phyloP scores from a whole-genome alignment of 2,113 vertebrate genomes.

The Mus pahari region DNA sequence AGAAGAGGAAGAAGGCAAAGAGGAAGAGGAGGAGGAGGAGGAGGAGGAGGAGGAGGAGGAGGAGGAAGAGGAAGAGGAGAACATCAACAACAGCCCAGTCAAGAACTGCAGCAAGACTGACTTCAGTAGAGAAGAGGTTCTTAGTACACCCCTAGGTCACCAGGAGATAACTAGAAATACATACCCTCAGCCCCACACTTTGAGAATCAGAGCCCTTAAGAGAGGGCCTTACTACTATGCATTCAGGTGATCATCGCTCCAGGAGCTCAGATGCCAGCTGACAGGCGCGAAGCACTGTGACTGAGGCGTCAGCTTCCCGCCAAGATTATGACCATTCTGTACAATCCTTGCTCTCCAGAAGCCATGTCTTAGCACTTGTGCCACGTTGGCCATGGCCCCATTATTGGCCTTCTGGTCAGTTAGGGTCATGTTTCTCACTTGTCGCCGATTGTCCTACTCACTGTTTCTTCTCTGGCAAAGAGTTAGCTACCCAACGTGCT shows the following conservation, averaged over 20 bases:
- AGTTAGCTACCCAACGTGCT: background rate
- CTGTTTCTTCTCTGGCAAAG: background rate
- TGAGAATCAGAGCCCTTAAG: background rate
- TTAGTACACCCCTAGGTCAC: background rate
- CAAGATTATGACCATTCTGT: background rate
- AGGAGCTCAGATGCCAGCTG: background rate
- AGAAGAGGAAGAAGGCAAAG: background rate
- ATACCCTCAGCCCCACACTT: background rate
- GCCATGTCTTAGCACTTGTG: background rate
- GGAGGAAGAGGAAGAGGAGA: too few relatives aligned
- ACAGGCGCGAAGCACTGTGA: background rate
- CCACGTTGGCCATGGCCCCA: too few relatives aligned
- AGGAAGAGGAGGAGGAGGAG: too few relatives aligned
- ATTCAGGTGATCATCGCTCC: background rate
- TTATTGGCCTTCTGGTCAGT: background rate
- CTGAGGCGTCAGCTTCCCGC: background rate
- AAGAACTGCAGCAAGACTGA: background rate
- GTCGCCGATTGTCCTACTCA: background rate
- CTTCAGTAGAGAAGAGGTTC: fast-evolving
- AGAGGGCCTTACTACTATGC: background rate
- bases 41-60: background rate
- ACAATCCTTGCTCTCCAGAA: too few relatives aligned
- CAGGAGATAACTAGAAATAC: background rate
- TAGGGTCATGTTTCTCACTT: background rate
- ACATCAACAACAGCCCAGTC: background rate